Conservation (phyloP, 1,140 invertebrate species). For the Drosophila arizonae region DNA sequence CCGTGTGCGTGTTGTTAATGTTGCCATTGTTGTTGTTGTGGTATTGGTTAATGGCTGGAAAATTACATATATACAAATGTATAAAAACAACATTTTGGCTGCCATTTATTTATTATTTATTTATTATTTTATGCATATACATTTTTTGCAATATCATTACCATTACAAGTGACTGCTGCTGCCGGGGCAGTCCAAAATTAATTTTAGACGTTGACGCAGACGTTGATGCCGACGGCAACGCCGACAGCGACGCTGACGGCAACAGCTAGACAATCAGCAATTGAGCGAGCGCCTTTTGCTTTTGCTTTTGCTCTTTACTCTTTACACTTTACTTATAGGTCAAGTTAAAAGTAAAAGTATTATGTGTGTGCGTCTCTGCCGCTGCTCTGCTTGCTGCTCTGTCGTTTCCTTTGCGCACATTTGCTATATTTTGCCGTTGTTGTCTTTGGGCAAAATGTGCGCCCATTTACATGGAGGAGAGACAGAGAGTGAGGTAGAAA, state of each 20-base stretch:
- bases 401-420: conserved; percentile 38
- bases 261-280: conserved; percentile 35
- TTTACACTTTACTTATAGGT: conserved; percentile 68
- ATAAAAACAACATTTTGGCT: conserved; percentile 53
- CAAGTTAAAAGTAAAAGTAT: conserved; percentile 80
- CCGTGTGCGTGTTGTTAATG: conserved; percentile 46
- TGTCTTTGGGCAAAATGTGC: conserved; percentile 31
- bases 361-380: conserved; percentile 17
- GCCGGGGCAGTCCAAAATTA: conserved; percentile 24
- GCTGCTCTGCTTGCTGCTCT: conserved; percentile 11
- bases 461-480: background rate
- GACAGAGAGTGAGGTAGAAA: conserved; percentile 1
- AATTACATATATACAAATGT: conserved; percentile 48
- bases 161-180: conserved; percentile 43
- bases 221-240: conserved; percentile 1
- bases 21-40: conserved; percentile 43
- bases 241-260: conserved; percentile 6
- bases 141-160: conserved; percentile 65
- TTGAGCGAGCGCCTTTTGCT: conserved; percentile 40
- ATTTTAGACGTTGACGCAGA: conserved; percentile 27
- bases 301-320: conserved; percentile 47
- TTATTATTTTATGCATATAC: conserved; percentile 1
- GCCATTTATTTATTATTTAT: conserved; percentile 5
- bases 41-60: conserved; percentile 66
- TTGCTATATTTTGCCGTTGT: conserved; percentile 30